These are phyloP conservation scores for Orthosia gothica DNA, from an alignment of 2,888 invertebrate species.

Conservation along the genomic window DNA sequence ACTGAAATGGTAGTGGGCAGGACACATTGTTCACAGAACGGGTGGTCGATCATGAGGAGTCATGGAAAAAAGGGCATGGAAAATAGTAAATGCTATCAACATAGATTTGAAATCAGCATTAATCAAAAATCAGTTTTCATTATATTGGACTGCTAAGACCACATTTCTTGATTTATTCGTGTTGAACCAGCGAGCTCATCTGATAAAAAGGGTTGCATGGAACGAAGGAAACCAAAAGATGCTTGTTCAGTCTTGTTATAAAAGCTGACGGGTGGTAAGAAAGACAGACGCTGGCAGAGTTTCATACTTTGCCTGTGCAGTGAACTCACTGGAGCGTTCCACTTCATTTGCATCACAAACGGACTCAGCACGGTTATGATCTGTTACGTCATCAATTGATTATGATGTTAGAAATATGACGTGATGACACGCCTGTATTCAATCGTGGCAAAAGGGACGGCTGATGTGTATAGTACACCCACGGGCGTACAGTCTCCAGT, in stretches of 20 bases:
- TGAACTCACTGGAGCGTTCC: slow-evolving; percentile 65
- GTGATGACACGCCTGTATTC: neutral
- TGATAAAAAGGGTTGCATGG: neutral
- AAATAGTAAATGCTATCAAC: neutral
- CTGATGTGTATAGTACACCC: neutral
- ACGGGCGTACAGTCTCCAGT: neutral
- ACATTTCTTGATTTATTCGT: neutral
- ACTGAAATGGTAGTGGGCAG: too few relatives aligned
- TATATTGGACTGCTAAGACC: neutral
- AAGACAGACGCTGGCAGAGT: neutral
- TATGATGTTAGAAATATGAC: slow-evolving; percentile 36
- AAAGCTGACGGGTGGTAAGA: neutral
- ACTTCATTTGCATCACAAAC: slow-evolving; percentile 79
- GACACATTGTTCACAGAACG: too few relatives aligned
- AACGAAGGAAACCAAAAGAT: neutral
- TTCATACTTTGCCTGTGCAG: neutral
- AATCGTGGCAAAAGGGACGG: neutral
- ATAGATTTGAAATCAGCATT: neutral
- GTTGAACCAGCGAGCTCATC: neutral
- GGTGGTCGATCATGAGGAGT: too few relatives aligned
- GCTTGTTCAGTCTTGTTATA: neutral
- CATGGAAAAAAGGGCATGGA: too few relatives aligned
- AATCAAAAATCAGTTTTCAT: neutral
- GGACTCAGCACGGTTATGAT: slow-evolving; percentile 73
- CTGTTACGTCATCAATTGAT: slow-evolving; percentile 74